Percentiles rank a stretch among this genome's conserved stretches.
Conservation (phyloP, 2,113 vertebrate genomes). For the Seriola quinqueradiata region DNA sequence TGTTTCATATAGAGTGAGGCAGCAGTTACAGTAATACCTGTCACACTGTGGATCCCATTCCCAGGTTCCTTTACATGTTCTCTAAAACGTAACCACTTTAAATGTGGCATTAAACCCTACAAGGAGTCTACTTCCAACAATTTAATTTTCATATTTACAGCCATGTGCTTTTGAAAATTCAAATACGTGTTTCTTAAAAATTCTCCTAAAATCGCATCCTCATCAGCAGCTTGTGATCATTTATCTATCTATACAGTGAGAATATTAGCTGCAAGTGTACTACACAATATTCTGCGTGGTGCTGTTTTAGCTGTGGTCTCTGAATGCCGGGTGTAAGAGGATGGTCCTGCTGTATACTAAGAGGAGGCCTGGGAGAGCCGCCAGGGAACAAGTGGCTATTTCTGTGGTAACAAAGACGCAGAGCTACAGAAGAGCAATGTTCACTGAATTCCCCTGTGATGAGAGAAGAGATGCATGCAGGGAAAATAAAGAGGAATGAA, state of each 20-base stretch:
- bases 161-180: neutral
- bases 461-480: constrained; percentile 45
- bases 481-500: constrained; percentile 41
- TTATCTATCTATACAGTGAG: neutral
- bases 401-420: constrained; percentile 70
- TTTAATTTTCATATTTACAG: neutral
- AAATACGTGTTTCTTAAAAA: neutral
- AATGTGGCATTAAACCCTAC: neutral
- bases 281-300: neutral
- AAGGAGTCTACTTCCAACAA: neutral
- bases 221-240: neutral
- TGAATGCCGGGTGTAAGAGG: constrained; percentile 26
- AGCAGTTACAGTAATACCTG: neutral
- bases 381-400: constrained; percentile 74
- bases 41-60: neutral
- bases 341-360: constrained; percentile 50
- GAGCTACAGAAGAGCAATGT: constrained; percentile 54
- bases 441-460: constrained; percentile 67
- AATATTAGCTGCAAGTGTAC: constrained; percentile 16
- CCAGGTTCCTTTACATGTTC: neutral
- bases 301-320: constrained; percentile 1
- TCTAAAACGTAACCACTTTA: neutral
- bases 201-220: neutral
- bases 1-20: constrained; percentile 19
- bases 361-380: constrained; percentile 42